Evolutionary conservation across 2,797 vertebrate genomes (phyloP), one percentile per base, ranked within the genome.

Genomic region (Enoplosus armatus): DNA sequence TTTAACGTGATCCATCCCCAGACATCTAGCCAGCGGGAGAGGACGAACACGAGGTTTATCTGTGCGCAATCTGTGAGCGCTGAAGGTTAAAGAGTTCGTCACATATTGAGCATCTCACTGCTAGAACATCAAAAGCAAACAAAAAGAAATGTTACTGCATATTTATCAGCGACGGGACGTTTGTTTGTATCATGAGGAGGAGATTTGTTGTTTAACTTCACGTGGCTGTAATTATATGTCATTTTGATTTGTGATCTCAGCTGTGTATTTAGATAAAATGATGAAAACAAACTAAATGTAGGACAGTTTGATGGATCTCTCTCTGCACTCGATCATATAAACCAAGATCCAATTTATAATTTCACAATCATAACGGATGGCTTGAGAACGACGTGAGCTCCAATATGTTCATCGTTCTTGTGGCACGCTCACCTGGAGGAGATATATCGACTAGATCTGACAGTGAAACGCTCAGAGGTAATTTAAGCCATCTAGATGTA

Each of bases 361-460:
- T 84, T 87, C 78, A 54, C 82, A 85, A 74, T 86, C 79, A 82
- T 83, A 85, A 88, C 47, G 43, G 85, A 92, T 77, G 83, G 59
- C 29, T 71, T 29, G 43, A 85, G 70, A 82, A 82, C 50, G 66
- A 56, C 58, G 54, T 22, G 72, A 53, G 60, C 48, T 72, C 50
- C 76, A 41, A 61, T 74, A 77, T 65, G 77, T 62, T 72, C 82
- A 82, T 92, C 64, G 72, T 62, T 86, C 85, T 86, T 67, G 35
- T 37, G 55, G 47, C 70, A 16, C 62, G 39, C 65, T 75, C 77
- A 80, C 86, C 87, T 87, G 54, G 68, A 79, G 78, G 68, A 88
- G 84, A 85, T 48, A 33, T 54, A 90, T 85, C 11, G 79, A 84
- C 64, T 27, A 31, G 79, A 60, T 66, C 47, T 87, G 85, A 85